phyloP scores from a whole-genome alignment of 2,113 vertebrate species.

The Grus americana region DNA sequence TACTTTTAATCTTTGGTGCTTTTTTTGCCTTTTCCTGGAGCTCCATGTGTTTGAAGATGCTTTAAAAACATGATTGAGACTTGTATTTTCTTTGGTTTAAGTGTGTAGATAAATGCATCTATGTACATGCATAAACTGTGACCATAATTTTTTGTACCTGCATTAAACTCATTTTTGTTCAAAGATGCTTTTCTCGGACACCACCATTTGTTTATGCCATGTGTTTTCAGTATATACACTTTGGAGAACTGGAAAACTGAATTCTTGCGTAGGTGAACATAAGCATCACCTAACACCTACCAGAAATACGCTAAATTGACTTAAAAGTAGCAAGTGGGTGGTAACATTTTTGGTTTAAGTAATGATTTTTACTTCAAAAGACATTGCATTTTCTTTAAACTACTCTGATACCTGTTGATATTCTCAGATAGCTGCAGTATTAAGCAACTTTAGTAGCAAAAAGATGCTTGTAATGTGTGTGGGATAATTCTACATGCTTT shows the following conservation, averaged over 20 bases:
- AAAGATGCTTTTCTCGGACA: conserved; percentile 16
- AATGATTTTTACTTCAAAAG: background rate
- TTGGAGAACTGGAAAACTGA: background rate
- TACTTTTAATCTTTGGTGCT: conserved; percentile 53
- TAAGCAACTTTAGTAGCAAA: background rate
- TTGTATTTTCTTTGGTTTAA: conserved; percentile 35
- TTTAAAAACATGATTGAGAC: conserved; percentile 22
- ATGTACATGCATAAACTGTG: conserved; percentile 64
- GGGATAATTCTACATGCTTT: background rate
- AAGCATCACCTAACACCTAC: background rate
- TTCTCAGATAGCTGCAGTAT: conserved; percentile 1
- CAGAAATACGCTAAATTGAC: background rate
- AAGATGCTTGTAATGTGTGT: background rate
- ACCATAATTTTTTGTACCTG: conserved; percentile 66
- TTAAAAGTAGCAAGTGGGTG: background rate
- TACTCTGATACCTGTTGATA: background rate
- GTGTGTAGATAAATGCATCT: conserved; percentile 28
- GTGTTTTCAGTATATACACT: background rate
- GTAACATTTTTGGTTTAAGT: background rate
- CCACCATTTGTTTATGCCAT: conserved; percentile 20
- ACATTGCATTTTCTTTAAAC: background rate
- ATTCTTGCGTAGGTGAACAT: background rate
- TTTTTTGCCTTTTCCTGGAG: conserved; percentile 40
- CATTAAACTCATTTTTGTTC: conserved; percentile 29
- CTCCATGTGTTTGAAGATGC: conserved; percentile 19